Evolutionary conservation across 2,113 vertebrate species (phyloP).

Genomic region (Cathartes aura): DNA sequence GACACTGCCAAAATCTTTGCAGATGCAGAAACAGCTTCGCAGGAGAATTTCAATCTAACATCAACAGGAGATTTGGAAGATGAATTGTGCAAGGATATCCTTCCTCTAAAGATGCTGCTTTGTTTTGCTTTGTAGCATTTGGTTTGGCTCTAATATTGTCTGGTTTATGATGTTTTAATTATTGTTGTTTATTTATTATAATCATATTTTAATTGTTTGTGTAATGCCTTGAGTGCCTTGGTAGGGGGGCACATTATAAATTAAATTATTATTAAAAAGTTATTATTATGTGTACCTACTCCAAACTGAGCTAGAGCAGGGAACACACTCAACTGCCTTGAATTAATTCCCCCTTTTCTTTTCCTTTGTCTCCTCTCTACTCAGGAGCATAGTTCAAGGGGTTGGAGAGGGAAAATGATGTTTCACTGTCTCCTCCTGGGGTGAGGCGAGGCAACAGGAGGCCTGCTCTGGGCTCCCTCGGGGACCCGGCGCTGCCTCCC

Average conservation of each 20-base stretch:
- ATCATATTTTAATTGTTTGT: constrained; percentile 76
- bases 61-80: constrained; percentile 67
- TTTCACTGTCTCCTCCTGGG: not conserved
- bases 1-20: constrained; percentile 69
- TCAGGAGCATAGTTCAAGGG: not conserved
- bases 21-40: constrained; percentile 58
- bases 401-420: not conserved
- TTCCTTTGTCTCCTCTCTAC: constrained; percentile 1
- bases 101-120: constrained; percentile 27
- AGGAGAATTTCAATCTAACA: constrained; percentile 65
- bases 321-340: constrained; percentile 1
- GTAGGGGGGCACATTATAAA: constrained; percentile 61
- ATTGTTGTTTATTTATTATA: constrained; percentile 75
- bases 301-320: constrained; percentile 26
- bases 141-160: constrained; percentile 38
- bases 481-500: not conserved
- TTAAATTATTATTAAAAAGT: constrained; percentile 76
- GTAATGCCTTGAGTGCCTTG: constrained; percentile 54
- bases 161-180: constrained; percentile 77
- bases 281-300: constrained; percentile 57
- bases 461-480: not conserved
- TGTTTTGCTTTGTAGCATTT: constrained; percentile 56
- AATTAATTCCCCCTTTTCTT: constrained; percentile 12
- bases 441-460: accelerated
- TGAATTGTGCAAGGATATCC: constrained; percentile 30